Base-by-base conservation (phyloP, 2,797 vertebrate genomes). In the Cirrhinus molitorella region DNA sequence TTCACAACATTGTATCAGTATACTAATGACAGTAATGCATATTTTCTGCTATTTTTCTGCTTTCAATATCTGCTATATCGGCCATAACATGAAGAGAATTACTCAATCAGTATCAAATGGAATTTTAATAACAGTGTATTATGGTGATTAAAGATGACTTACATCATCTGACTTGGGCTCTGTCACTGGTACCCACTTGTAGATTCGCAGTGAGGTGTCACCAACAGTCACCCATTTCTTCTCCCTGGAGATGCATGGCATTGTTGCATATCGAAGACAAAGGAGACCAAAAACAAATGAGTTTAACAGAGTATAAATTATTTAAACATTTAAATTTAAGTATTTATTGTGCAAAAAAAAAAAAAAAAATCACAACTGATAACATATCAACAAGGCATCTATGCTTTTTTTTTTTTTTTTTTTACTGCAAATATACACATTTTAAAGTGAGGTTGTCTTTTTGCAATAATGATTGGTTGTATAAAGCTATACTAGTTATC, bases 201-300 rank as follows among this genome's bases (percentile, higher is more conserved):
- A 99, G 96, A 99, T 99, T 81, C 98, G 95, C 67, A 99, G 96
- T 70, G 98, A 99, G 0, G 98, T 99, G 92, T 99, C 98, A 2
- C 98, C 98, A 37, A 99, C 98, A 0, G 98, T 99, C 93, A 99
- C 98, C 98, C 98, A 99, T 91, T 99, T 99, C 95, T 99, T 99
- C 94, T 99, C 98, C 98, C 98, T 99, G 93, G 3, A 49, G 53
- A 78, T 51, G 66, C 47, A 49, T 45, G 13, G 11, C 40, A 70
- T 47, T 34, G 25, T 57, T 70, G 49, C 25, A 21, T 21, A 66
- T 53, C 31, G 73, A 23, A 81, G n/a, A 66, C 63, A 76, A 57
- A 47, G 1, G 31, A 51, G 4, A 37, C 21, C 1, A 1, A 23
- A 25, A 28, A 13, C 25, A 61, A 63, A 51, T 37, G 17, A 43